Conservation (phyloP, 2,113 vertebrate species). For the Oncorhynchus gorbuscha region DNA sequence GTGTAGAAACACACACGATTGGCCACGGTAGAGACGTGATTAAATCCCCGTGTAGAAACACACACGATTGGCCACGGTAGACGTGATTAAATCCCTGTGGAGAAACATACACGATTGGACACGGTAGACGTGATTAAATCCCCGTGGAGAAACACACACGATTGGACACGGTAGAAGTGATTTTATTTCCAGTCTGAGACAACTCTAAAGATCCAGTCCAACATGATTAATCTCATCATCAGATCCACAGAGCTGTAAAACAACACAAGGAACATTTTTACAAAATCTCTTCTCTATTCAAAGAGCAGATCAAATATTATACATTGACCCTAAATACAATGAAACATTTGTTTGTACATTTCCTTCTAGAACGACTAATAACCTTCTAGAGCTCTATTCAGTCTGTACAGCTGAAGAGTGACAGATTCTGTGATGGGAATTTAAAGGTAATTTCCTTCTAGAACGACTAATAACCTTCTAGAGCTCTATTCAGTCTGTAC, state of each 20-base stretch:
- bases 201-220: slow-evolving; percentile 22
- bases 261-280: slow-evolving; percentile 35
- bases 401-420: too few species aligned
- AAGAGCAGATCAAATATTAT: slow-evolving; percentile 39
- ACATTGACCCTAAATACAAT: slow-evolving; percentile 43
- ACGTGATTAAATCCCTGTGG: too few species aligned
- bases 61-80: too few species aligned
- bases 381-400: not conserved
- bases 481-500: too few species aligned
- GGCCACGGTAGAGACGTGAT: too few species aligned
- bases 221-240: slow-evolving; percentile 26
- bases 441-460: not conserved
- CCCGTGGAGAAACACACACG: too few species aligned
- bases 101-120: too few species aligned
- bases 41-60: too few species aligned
- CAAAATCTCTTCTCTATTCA: slow-evolving; percentile 55
- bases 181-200: slow-evolving; percentile 58
- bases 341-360: slow-evolving; percentile 45
- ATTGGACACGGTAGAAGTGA: slow-evolving; percentile 4
- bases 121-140: too few species aligned
- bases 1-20: too few species aligned
- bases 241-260: slow-evolving; percentile 33
- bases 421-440: too few species aligned
- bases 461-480: slow-evolving; percentile 12
- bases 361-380: slow-evolving; percentile 18